Evolutionary conservation across 2,797 vertebrate species (phyloP).

Genomic region (Falco naumanni): DNA sequence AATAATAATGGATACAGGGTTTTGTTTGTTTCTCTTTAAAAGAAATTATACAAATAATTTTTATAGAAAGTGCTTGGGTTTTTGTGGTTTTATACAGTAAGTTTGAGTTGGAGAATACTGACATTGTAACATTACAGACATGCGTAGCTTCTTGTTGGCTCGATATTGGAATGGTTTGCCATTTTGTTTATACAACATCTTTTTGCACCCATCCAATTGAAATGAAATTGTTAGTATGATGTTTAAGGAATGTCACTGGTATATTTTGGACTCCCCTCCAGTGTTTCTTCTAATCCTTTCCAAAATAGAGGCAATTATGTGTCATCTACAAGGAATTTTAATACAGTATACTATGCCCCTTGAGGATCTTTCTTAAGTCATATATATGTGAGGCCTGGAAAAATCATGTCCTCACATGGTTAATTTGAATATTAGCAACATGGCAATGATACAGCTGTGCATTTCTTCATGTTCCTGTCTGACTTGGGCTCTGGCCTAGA

Average conservation of each 20-base stretch:
- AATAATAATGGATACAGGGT: background rate
- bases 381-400: slow-evolving; percentile 21
- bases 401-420: slow-evolving; percentile 16
- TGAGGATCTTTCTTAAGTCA: slow-evolving; percentile 39
- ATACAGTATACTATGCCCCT: background rate
- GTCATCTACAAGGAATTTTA: slow-evolving; percentile 45
- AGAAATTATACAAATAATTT: background rate
- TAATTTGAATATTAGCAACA: slow-evolving; percentile 1
- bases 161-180: background rate
- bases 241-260: background rate
- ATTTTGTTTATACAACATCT: background rate
- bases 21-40: background rate
- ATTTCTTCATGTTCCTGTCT: background rate
- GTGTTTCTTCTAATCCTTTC: slow-evolving; percentile 29
- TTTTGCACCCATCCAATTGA: background rate
- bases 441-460: background rate
- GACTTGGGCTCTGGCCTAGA: slow-evolving; percentile 15
- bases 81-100: background rate
- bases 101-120: background rate
- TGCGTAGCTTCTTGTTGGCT: background rate
- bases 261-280: background rate
- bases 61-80: background rate
- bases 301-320: slow-evolving; percentile 41
- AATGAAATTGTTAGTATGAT: background rate
- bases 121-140: background rate